These are phyloP conservation scores for Lottia scabra DNA, from an alignment of 2,888 invertebrate species.

Conservation along the genomic window DNA sequence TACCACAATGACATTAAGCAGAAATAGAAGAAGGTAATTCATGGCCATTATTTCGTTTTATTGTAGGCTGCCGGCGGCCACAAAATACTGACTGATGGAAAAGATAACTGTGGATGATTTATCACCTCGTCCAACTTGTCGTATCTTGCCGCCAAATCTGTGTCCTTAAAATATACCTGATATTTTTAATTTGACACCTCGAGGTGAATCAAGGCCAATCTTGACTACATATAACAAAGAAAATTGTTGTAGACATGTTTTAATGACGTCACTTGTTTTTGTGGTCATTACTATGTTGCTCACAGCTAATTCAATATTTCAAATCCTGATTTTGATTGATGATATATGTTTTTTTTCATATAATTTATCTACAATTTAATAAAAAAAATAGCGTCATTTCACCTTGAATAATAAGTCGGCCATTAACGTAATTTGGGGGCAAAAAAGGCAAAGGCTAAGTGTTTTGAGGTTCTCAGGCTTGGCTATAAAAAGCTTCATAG, in stretches of 20 bases:
- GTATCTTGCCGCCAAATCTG: slow-evolving; percentile 4
- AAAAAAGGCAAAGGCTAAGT: too few relatives aligned
- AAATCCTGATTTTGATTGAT: too few relatives aligned
- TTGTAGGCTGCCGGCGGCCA: slow-evolving; percentile 3
- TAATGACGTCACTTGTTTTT: neutral
- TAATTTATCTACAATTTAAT: too few relatives aligned
- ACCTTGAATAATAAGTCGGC: too few relatives aligned
- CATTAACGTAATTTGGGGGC: too few relatives aligned
- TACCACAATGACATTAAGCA: too few relatives aligned
- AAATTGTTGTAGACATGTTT: neutral
- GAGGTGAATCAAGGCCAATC: slow-evolving; percentile 1
- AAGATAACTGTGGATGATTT: neutral
- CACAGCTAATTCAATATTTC: too few relatives aligned
- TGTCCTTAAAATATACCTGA: neutral
- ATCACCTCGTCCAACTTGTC: neutral
- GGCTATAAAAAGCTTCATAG: too few relatives aligned
- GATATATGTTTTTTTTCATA: too few relatives aligned
- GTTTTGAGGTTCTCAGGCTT: too few relatives aligned
- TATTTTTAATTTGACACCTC: slow-evolving; percentile 2
- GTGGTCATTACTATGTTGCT: too few relatives aligned
- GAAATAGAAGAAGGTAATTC: neutral
- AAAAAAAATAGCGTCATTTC: too few relatives aligned
- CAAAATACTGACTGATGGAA: neutral
- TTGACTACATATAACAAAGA: neutral
- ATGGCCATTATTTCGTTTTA: slow-evolving; percentile 3